phyloP scores from a whole-genome alignment of 2,888 invertebrate species.

The Apodemia zela region DNA sequence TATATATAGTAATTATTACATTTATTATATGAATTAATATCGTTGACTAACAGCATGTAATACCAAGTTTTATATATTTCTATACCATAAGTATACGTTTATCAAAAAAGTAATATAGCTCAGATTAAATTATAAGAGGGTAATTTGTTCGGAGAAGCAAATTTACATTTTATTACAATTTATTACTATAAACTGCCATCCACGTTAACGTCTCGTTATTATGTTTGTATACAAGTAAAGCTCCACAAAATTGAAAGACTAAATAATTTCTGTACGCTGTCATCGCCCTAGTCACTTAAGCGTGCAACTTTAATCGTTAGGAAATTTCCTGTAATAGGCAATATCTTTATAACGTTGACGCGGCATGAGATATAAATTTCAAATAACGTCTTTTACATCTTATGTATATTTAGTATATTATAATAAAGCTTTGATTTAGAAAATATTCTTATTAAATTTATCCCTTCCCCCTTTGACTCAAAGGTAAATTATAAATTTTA shows the following conservation, averaged over 20 bases:
- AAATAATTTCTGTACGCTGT: neutral
- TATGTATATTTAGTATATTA: neutral
- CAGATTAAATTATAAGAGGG: no score
- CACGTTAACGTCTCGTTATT: neutral
- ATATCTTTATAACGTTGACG: neutral
- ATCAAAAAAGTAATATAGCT: no score
- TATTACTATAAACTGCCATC: neutral
- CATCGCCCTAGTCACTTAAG: neutral
- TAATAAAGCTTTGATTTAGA: no score
- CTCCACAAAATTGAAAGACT: neutral
- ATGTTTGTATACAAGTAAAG: neutral
- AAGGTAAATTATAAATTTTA: no score
- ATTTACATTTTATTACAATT: neutral
- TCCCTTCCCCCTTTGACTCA: no score
- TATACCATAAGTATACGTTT: no score
- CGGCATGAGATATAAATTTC: neutral
- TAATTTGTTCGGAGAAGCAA: no score
- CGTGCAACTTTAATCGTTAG: slow-evolving; percentile 7
- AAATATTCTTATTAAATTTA: no score
- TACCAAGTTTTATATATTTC: no score
- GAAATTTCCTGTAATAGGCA: neutral
- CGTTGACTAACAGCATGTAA: no score
- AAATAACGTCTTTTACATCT: neutral
- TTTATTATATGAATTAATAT: no score
- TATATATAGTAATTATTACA: no score